These are phyloP conservation scores for Volucella inflata DNA, from an alignment of 2,888 invertebrate species.

Conservation along the genomic window DNA sequence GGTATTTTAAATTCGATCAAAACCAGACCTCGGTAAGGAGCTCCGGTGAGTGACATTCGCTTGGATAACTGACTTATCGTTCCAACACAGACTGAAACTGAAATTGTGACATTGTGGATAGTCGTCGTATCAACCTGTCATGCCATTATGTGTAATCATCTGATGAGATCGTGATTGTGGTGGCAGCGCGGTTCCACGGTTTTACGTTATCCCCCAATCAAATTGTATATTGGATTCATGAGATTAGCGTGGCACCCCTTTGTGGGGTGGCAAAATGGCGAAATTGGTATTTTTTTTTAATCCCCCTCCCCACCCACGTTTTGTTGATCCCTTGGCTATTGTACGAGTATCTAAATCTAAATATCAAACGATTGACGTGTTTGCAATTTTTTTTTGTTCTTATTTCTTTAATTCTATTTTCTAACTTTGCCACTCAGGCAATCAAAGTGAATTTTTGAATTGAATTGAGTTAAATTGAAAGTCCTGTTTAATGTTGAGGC, in stretches of 20 bases:
- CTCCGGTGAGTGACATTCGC: slow-evolving; percentile 7
- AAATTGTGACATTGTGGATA: slow-evolving; percentile 2
- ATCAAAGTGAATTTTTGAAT: neutral
- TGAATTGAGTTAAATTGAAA: neutral
- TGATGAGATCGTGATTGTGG: slow-evolving; percentile 62
- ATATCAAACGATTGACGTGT: slow-evolving; percentile 48
- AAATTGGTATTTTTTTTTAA: slow-evolving; percentile 1
- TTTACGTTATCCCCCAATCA: slow-evolving; percentile 38
- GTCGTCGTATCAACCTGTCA: slow-evolving; percentile 28
- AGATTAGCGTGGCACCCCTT: slow-evolving; percentile 40
- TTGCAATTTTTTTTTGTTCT: slow-evolving; percentile 20
- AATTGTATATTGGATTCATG: slow-evolving; percentile 41
- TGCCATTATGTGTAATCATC: slow-evolving; percentile 52
- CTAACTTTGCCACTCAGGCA: slow-evolving; percentile 2
- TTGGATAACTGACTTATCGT: slow-evolving; percentile 30
- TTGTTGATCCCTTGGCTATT: neutral
- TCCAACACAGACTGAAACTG: neutral
- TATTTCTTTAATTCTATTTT: neutral
- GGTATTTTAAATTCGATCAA: slow-evolving; percentile 6
- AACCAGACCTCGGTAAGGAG: slow-evolving; percentile 28
- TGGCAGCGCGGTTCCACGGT: slow-evolving; percentile 42
- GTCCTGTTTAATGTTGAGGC: neutral
- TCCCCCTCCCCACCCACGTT: too few relatives aligned
- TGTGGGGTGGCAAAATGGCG: slow-evolving; percentile 18
- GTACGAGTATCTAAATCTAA: slow-evolving; percentile 8